A percentile compares a stretch with the other conserved stretches of the same genome.
Evolutionary conservation across 1,140 invertebrate genomes (phyloP).

Genomic region (Amphibalanus amphitrite): DNA sequence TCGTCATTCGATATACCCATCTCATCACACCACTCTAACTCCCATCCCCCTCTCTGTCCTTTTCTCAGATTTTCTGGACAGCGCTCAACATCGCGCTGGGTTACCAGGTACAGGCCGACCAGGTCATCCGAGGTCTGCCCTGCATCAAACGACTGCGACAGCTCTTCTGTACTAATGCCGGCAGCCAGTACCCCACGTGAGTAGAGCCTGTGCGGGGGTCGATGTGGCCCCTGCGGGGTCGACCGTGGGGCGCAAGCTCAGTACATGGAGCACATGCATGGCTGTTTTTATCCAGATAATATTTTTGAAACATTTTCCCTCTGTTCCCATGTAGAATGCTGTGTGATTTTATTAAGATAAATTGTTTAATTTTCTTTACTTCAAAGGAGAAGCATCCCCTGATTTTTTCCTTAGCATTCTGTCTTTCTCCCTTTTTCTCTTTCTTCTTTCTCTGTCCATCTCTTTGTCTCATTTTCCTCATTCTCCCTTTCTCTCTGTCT

Average conservation of each 20-base stretch:
- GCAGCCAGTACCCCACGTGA: slow-evolving; percentile 76
- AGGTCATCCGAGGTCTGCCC: slow-evolving; percentile 57
- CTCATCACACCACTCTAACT: background rate
- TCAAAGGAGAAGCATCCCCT: too few species aligned
- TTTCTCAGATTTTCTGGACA: slow-evolving; percentile 66
- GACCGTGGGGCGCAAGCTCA: too few species aligned
- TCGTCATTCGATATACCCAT: background rate
- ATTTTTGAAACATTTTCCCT: too few species aligned
- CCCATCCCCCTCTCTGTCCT: slow-evolving; percentile 11
- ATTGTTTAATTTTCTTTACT: too few species aligned
- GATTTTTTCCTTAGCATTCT: too few species aligned
- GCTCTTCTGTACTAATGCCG: slow-evolving; percentile 74
- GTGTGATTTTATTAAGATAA: too few species aligned
- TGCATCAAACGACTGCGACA: slow-evolving; percentile 75
- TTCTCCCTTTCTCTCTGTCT: too few species aligned
- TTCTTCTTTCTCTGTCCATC: slow-evolving; percentile 8
- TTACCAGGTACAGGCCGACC: slow-evolving; percentile 61
- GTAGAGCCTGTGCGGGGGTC: slow-evolving; percentile 22
- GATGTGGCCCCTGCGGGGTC: slow-evolving; percentile 2
- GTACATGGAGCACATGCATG: too few species aligned
- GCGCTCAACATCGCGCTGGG: slow-evolving; percentile 65
- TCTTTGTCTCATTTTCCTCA: too few species aligned
- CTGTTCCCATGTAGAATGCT: too few species aligned
- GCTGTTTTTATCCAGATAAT: too few species aligned
- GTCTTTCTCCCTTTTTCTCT: too few species aligned